Conservation (phyloP, 2,797 vertebrate genomes). For the Acanthornis magna region DNA sequence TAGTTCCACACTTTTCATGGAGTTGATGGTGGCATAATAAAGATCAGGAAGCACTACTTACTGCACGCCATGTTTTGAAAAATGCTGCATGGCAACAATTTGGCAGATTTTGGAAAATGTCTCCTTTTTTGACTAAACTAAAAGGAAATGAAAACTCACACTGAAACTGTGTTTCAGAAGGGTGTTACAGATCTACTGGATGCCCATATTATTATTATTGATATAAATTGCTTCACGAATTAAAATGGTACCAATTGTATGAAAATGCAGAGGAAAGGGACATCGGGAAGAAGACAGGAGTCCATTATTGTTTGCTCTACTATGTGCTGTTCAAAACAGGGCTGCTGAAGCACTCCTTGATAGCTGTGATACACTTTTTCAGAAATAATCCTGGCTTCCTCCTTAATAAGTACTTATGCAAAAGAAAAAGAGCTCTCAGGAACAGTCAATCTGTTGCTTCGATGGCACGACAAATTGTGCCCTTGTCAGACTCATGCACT, state of each 20-base stretch:
- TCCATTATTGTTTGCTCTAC: background rate
- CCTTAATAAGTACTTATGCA: background rate
- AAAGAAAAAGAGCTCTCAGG: slow-evolving; percentile 9
- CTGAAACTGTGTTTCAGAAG: background rate
- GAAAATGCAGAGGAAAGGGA: background rate
- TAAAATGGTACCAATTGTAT: background rate
- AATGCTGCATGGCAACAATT: background rate
- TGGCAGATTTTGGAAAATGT: background rate
- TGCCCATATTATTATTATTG: background rate
- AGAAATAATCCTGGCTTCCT: background rate
- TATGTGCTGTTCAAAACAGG: background rate
- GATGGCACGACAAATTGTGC: slow-evolving; percentile 1
- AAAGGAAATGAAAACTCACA: background rate
- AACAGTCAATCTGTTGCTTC: slow-evolving; percentile 15
- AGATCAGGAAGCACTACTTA: background rate
- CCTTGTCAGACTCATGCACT: background rate
- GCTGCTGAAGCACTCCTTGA: background rate
- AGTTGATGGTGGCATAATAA: background rate
- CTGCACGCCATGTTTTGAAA: background rate
- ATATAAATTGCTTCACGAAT: background rate
- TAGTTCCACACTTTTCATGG: background rate
- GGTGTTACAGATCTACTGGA: background rate
- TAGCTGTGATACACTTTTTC: background rate
- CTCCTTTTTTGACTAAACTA: background rate
- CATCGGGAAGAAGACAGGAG: background rate